Evolutionary conservation across 2,888 invertebrate species (phyloP).

Genomic region (Plagodis dolabraria): DNA sequence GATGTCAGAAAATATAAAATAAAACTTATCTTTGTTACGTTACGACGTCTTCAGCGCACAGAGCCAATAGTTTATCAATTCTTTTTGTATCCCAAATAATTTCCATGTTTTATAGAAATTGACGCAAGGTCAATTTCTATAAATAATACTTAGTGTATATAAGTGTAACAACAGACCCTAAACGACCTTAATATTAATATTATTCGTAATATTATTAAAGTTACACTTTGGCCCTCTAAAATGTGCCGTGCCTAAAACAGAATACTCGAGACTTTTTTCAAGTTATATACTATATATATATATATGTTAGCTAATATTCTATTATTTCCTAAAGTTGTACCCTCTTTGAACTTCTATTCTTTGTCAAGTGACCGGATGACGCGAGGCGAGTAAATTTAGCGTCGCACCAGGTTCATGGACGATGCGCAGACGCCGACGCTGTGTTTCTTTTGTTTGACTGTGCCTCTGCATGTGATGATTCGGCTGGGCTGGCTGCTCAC

Average conservation of each 20-base stretch:
- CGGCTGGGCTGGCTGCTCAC: constrained; percentile 29
- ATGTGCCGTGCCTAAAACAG: neutral
- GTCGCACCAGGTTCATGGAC: constrained; percentile 76
- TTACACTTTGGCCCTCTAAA: too few relatives aligned
- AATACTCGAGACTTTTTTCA: neutral
- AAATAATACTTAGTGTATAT: too few relatives aligned
- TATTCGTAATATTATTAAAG: too few relatives aligned
- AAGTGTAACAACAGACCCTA: too few relatives aligned
- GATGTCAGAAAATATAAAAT: too few relatives aligned
- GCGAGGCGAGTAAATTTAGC: constrained; percentile 77
- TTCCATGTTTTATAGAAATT: too few relatives aligned
- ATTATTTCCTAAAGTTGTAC: neutral
- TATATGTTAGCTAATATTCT: neutral
- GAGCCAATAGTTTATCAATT: too few relatives aligned
- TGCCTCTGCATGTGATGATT: constrained; percentile 37
- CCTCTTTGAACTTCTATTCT: constrained; percentile 40
- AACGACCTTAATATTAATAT: too few relatives aligned
- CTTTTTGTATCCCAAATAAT: too few relatives aligned
- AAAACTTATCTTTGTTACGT: too few relatives aligned
- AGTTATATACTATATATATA: neutral
- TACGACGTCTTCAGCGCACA: too few relatives aligned
- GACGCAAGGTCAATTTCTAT: too few relatives aligned
- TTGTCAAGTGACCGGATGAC: constrained; percentile 68
- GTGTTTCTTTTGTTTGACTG: constrained; percentile 67
- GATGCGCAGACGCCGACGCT: constrained; percentile 52